These are phyloP conservation scores for Blera fallax DNA, from an alignment of 2,888 invertebrate genomes.

Conservation along the genomic window DNA sequence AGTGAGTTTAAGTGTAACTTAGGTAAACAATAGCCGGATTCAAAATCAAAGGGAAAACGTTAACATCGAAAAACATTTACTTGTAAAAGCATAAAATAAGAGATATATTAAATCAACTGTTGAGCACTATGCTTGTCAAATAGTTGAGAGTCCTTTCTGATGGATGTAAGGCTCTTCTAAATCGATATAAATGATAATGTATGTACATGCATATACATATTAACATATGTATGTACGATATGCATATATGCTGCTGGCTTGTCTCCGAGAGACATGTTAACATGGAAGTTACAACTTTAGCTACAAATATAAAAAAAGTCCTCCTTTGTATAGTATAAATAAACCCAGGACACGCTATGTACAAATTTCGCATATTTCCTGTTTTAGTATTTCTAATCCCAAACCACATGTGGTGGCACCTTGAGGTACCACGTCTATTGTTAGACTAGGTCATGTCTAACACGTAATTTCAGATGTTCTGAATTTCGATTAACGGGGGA, in stretches of 20 bases:
- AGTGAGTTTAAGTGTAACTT: too few relatives aligned
- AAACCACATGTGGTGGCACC: slow-evolving; percentile 47
- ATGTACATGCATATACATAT: too few relatives aligned
- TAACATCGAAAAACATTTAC: too few relatives aligned
- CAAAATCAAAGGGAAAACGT: too few relatives aligned
- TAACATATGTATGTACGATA: neutral
- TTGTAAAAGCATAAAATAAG: too few relatives aligned
- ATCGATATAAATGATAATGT: too few relatives aligned
- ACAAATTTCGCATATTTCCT: neutral
- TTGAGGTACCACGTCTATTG: slow-evolving; percentile 13
- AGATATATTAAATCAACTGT: neutral
- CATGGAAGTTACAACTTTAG: neutral
- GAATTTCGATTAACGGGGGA: neutral
- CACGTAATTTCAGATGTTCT: slow-evolving; percentile 1
- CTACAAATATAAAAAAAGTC: neutral
- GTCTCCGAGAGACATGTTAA: neutral
- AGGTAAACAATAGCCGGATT: too few relatives aligned
- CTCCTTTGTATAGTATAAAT: too few relatives aligned
- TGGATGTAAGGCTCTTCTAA: too few relatives aligned
- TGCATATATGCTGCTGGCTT: neutral
- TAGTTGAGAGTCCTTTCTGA: too few relatives aligned
- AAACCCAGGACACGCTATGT: slow-evolving; percentile 32
- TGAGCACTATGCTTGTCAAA: neutral
- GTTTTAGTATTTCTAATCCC: neutral
- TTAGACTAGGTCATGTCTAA: slow-evolving; percentile 14